These are phyloP conservation scores for Lagocephalus sceleratus DNA, from an alignment of 2,797 vertebrate species.

Conservation along the genomic window DNA sequence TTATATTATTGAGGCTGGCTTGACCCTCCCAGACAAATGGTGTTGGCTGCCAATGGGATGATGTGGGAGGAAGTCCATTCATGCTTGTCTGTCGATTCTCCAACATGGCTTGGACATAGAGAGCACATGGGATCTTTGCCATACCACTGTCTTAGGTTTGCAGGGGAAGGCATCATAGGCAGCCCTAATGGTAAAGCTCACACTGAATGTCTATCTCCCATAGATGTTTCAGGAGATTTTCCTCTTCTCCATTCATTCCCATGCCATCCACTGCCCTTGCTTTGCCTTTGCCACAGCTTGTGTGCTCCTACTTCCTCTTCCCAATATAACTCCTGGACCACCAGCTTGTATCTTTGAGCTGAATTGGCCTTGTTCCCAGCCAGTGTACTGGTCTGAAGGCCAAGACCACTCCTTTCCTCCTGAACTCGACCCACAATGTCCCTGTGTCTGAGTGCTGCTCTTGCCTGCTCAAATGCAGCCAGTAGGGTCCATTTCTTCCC, in stretches of 20 bases:
- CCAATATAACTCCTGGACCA: not conserved
- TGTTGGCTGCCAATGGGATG: too few species aligned
- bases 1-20: too few species aligned
- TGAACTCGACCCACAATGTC: not conserved
- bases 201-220: not conserved
- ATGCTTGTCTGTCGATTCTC: too few species aligned
- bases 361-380: not conserved
- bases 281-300: not conserved
- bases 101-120: not conserved
- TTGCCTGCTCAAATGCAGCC: not conserved
- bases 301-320: not conserved
- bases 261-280: not conserved
- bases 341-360: not conserved
- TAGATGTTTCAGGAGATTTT: not conserved
- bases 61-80: too few species aligned
- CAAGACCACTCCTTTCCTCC: not conserved
- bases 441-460: not conserved
- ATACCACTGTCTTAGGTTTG: slow-evolving; percentile 1
- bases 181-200: not conserved
- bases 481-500: not conserved
- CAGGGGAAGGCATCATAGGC: not conserved
- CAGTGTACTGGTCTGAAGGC: not conserved
- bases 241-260: not conserved
- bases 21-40: too few species aligned
- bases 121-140: not conserved